Conservation (phyloP, 1,140 invertebrate genomes). For the Diorhabda elongata region DNA sequence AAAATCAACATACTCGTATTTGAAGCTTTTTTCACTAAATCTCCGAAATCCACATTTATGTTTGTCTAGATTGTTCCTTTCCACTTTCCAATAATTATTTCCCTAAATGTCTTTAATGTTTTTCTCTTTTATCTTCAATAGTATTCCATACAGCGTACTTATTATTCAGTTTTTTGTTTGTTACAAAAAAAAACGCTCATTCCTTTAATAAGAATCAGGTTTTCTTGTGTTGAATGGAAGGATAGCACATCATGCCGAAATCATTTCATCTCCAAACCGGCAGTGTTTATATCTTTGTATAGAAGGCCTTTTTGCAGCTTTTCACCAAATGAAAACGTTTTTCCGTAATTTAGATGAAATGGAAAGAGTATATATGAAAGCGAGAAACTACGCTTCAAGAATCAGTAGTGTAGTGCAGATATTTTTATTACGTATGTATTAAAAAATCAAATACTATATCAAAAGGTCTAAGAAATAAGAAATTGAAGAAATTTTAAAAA, state of each 20-base stretch:
- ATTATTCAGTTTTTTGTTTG: neutral
- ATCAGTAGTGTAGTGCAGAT: constrained; percentile 15
- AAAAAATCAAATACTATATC: too few species aligned
- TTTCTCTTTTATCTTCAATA: too few species aligned
- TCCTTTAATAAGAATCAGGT: neutral
- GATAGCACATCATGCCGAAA: constrained; percentile 11
- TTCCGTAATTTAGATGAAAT: constrained; percentile 34
- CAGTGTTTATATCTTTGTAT: constrained; percentile 27
- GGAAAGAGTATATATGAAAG: constrained; percentile 11
- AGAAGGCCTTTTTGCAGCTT: constrained; percentile 30
- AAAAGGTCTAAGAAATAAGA: too few species aligned
- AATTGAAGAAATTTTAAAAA: too few species aligned
- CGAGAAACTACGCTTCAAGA: neutral
- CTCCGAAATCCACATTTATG: too few species aligned
- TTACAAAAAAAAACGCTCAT: neutral
- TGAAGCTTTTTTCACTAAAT: too few species aligned
- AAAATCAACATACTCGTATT: too few species aligned
- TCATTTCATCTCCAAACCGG: constrained; percentile 30
- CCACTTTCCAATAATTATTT: too few species aligned
- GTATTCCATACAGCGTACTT: too few species aligned
- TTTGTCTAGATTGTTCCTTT: too few species aligned
- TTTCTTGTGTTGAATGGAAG: neutral
- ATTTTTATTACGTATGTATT: neutral
- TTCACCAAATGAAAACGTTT: constrained; percentile 30
- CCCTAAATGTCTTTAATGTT: too few species aligned